A percentile compares a stretch with the other conserved stretches of the same genome.
These are phyloP conservation scores for Drosophila asahinai DNA, from an alignment of 1,140 invertebrate genomes.

Conservation along the genomic window DNA sequence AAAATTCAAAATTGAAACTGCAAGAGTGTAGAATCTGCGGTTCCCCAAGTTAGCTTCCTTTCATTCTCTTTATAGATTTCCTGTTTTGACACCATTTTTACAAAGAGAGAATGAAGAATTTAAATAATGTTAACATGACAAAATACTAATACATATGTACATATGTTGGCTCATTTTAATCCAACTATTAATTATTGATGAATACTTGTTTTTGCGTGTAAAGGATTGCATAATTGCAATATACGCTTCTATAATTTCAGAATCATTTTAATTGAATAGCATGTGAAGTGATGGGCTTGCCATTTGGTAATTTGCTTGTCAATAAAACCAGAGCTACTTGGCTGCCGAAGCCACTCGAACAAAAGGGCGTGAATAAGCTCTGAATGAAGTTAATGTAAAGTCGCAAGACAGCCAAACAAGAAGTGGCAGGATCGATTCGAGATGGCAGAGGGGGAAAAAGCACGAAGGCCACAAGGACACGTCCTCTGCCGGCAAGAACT, in stretches of 20 bases:
- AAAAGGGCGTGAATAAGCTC: conserved; percentile 55
- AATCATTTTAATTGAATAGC: conserved; percentile 61
- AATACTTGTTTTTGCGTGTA: conserved; percentile 6
- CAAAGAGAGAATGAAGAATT: too few species aligned
- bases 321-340: conserved; percentile 24
- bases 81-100: too few species aligned
- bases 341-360: conserved; percentile 30
- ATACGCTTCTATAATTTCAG: conserved; percentile 18
- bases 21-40: too few species aligned
- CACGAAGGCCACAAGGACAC: conserved; percentile 25
- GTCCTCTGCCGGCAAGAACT: conserved; percentile 24
- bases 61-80: too few species aligned
- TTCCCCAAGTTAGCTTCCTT: too few species aligned
- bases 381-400: conserved; percentile 48
- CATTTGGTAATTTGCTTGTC: conserved; percentile 42
- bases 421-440: conserved; percentile 25
- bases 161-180: too few species aligned
- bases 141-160: too few species aligned
- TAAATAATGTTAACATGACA: too few species aligned
- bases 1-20: too few species aligned
- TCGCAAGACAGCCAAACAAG: conserved; percentile 28
- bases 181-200: background rate
- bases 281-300: conserved; percentile 28
- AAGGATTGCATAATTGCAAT: conserved; percentile 18
- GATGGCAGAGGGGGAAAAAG: background rate